Evolutionary conservation across 64 coral and sea anemone species (phyloP).

Genomic region (Orbicella faveolata): DNA sequence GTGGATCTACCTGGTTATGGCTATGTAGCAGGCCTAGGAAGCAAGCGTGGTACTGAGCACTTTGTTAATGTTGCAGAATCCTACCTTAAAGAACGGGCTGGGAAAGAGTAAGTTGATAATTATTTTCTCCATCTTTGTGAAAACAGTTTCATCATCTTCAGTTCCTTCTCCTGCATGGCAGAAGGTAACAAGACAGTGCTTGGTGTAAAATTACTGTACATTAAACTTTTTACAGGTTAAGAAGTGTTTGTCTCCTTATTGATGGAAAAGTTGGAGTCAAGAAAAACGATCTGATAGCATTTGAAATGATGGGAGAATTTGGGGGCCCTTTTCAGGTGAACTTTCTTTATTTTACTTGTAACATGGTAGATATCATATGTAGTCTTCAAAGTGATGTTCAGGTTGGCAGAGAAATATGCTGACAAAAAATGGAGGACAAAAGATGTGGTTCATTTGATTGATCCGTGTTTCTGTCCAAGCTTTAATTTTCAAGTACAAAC

Average conservation of each 20-base stretch:
- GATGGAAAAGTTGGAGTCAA: constrained; percentile 88
- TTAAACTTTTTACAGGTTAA: constrained; percentile 42
- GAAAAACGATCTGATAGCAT: constrained; percentile 83
- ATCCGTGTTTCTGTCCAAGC: too few relatives aligned
- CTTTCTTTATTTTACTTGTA: not conserved
- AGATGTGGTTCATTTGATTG: too few relatives aligned
- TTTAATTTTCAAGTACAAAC: too few relatives aligned
- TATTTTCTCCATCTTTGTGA: too few relatives aligned
- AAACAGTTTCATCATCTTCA: too few relatives aligned
- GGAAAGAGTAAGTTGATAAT: constrained; percentile 62
- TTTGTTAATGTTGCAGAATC: constrained; percentile 87
- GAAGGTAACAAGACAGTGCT: too few relatives aligned
- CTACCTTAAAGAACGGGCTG: constrained; percentile 69
- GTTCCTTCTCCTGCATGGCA: too few relatives aligned
- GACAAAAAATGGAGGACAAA: too few relatives aligned
- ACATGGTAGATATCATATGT: not conserved
- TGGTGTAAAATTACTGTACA: too few relatives aligned
- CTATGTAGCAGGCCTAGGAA: constrained; percentile 59
- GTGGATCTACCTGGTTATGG: constrained; percentile 93
- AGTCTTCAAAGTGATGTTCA: not conserved
- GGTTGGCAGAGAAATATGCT: not conserved
- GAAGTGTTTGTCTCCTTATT: constrained; percentile 79
- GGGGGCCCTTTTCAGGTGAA: constrained; percentile 70
- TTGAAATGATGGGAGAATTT: constrained; percentile 89
- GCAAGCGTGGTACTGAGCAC: constrained; percentile 45